phyloP scores from a whole-genome alignment of 1,140 invertebrate genomes.

The Diachasmimorpha longicaudata region DNA sequence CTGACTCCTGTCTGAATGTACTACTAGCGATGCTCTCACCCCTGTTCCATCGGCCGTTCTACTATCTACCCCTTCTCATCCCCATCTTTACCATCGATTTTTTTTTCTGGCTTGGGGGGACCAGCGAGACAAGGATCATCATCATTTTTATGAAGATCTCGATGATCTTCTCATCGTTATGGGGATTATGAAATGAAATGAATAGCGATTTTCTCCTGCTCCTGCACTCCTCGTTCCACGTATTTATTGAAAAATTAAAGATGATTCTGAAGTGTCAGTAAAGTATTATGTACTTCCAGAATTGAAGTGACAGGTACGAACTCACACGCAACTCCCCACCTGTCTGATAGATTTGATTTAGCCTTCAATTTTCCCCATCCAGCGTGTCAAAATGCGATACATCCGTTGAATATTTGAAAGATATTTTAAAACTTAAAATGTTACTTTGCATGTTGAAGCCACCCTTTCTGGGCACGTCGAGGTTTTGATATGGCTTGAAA shows the following conservation, averaged over 20 bases:
- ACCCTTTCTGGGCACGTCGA: neutral
- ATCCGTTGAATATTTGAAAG: neutral
- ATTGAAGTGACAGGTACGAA: neutral
- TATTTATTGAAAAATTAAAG: neutral
- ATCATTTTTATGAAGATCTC: too few species aligned
- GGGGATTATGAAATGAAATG: too few species aligned
- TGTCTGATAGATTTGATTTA: neutral
- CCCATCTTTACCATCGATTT: neutral
- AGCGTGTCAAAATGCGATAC: neutral
- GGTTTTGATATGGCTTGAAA: conserved; percentile 3
- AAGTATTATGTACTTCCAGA: neutral
- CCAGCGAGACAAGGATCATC: neutral
- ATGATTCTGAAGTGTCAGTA: neutral
- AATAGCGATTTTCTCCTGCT: too few species aligned
- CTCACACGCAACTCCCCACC: neutral
- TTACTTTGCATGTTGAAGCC: neutral
- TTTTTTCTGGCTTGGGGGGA: neutral
- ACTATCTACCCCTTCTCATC: conserved; percentile 11
- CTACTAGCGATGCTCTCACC: conserved; percentile 24
- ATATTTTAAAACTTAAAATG: conserved; percentile 4
- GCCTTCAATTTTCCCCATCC: neutral
- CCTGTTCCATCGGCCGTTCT: neutral
- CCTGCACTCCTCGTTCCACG: too few species aligned
- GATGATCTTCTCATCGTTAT: too few species aligned
- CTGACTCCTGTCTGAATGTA: conserved; percentile 30